Base-by-base conservation (phyloP, 2,797 vertebrate genomes). In the Pangasius sanitwongsei region DNA sequence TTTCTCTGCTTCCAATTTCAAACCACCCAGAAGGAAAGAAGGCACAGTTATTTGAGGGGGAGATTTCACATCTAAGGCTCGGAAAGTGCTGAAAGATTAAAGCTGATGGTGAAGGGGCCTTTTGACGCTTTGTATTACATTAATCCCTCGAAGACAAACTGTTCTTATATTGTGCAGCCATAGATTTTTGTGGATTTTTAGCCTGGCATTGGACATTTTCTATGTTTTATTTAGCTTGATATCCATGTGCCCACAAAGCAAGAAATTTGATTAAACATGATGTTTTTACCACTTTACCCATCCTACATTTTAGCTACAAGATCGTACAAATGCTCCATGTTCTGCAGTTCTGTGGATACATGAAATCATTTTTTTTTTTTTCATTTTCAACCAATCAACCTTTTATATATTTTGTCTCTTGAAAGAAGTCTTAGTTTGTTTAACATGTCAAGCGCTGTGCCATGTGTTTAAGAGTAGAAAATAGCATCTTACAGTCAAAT, bases 1-100 rank as follows among this genome's bases (percentile, higher is more conserved):
- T 93, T 93, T 88, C 89, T 90, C 86, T 85, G 83, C 91, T 89
- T 87, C 89, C 90, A 90, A 92, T 92, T 92, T 91, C 75, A 89
- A 91, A 88, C 91, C 89, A 91, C 89, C 89, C 90, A 91, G 89
- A 92, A 90, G 91, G 91, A 91, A 91, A 84, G 77, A 89, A 86
- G 87, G 87, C 44, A 4, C 86, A 80, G 87, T 85, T 90, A 88
- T 69, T 89, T 37, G 53, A 63, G 53, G 41, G 6, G 63, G 85
- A 88, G 89, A 90, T 90, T 88, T 90, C 88, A 87, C 69, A 90
- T 92, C 91, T 90, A 87, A 89, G 85, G 72, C 89, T 86, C 82
- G 83, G 89, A 89, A 89, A 91, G 88, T 78, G 88, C 91, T 55
- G 77, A 86, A 89, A 91, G 92, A 91, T 91, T 91, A 91, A 92